phyloP scores from a whole-genome alignment of 2,888 invertebrate genomes.

The Mesorhabditis belari region DNA sequence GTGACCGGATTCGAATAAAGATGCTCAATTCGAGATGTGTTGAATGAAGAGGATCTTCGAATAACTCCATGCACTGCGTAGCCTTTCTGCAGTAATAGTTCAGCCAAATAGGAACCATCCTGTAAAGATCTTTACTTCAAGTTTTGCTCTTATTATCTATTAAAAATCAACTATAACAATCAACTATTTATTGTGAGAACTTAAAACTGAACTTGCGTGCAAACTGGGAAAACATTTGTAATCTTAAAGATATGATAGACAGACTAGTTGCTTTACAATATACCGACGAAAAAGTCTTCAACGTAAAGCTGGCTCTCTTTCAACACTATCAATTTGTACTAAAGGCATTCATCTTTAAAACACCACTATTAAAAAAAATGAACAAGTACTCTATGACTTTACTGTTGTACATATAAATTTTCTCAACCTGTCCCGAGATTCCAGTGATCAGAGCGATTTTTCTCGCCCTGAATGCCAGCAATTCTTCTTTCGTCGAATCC shows the following conservation, averaged over 20 bases:
- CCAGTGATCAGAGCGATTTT: slow-evolving; percentile 85
- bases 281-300: not conserved
- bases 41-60: slow-evolving; percentile 70
- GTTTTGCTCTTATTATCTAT: too few species aligned
- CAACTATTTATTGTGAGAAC: too few species aligned
- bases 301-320: too few species aligned
- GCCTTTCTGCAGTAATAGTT: slow-evolving; percentile 81
- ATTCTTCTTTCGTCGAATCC: slow-evolving; percentile 30
- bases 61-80: slow-evolving; percentile 89
- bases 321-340: too few species aligned
- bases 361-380: too few species aligned
- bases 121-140: slow-evolving; percentile 54
- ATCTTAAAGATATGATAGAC: too few species aligned
- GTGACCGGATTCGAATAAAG: slow-evolving; percentile 81
- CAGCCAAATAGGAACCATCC: slow-evolving; percentile 97
- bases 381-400: too few species aligned
- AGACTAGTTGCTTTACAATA: too few species aligned
- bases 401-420: too few species aligned
- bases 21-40: slow-evolving; percentile 90
- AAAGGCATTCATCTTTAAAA: too few species aligned
- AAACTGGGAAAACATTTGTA: not conserved
- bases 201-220: too few species aligned
- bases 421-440: slow-evolving; percentile 86
- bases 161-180: too few species aligned
- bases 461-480: slow-evolving; percentile 40